These are phyloP conservation scores for Astreopora myriophthalma DNA, from an alignment of 64 coral and sea anemone species.

Conservation along the genomic window DNA sequence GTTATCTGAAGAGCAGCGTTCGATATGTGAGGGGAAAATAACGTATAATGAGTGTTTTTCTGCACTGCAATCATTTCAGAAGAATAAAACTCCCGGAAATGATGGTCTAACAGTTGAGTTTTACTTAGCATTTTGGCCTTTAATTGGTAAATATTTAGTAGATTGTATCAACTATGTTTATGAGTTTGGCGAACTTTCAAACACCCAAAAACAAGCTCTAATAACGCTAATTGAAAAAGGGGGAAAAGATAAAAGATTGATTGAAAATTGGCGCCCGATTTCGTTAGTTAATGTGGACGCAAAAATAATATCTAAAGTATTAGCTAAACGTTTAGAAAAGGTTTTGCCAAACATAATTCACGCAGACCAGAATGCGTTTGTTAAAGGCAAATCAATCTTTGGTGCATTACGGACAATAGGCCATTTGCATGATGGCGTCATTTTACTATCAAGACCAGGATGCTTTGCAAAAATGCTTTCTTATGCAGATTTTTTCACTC, in stretches of 20 bases:
- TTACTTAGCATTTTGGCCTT: constrained; percentile 44
- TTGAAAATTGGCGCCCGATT: background rate
- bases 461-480: too few relatives aligned
- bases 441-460: too few relatives aligned
- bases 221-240: background rate
- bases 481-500: too few relatives aligned
- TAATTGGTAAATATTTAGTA: constrained; percentile 8
- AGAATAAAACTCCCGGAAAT: constrained; percentile 21
- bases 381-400: background rate
- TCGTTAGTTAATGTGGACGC: background rate
- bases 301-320: constrained; percentile 5
- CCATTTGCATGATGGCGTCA: too few relatives aligned
- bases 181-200: constrained; percentile 24
- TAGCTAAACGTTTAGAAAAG: background rate
- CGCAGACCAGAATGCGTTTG: background rate
- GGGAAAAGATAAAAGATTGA: background rate
- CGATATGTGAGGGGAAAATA: background rate
- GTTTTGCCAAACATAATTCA: background rate
- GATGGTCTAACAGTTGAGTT: constrained; percentile 32
- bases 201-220: constrained; percentile 7
- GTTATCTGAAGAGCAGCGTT: background rate
- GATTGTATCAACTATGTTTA: constrained; percentile 8
- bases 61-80: background rate
- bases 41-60: background rate
- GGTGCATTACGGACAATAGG: background rate